Evolutionary conservation across 2,797 vertebrate species (phyloP), one percentile per base, ranked within the genome.

Genomic region (Myiotriccus ornatus): DNA sequence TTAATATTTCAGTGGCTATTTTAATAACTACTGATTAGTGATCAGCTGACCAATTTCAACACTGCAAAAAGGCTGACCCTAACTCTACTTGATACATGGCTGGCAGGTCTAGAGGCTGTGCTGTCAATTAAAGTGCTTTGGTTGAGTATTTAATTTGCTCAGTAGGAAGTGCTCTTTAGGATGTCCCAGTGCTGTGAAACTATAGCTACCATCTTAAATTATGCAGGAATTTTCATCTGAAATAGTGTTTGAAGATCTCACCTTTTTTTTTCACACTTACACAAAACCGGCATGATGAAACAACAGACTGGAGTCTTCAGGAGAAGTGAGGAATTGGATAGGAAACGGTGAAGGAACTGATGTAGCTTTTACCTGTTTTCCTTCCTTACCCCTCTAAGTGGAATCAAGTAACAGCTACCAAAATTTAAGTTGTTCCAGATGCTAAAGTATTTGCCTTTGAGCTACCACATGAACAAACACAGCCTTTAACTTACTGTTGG

Each of bases 401-500:
- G 74, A 87, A 84, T 43, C 56, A 67, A 27, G 76, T 30, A 60
- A 9, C 34, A 79, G 28, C 37, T 27, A 43, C n/a, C 10, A 44
- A 81, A 64, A 81, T 25, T 21, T 34, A 64, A 83, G 34, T 50
- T 59, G 7, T 68, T 71, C 57, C 35, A 47, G 41, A 35, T 67
- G 46, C 47, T 56, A 39, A 64, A 81, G 23, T 34, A 35, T 59
- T 82, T 87, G 28, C 30, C 35, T 92, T 74, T 34, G 15, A 84
- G 43, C 62, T 85, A 34, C n/a, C 9, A 56, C 0, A 4, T 25
- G 39, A 70, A 8, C 1, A 2, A 47, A 43, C 5, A 14, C 4
- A 59, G 56, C 21, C 34, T 87, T 63, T 60, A 64, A 97, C 98
- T 99, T 98, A 99, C 97, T 98, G 96, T 73, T 98, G 95, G 87